Percentiles rank a stretch among this genome's conserved stretches.
These are phyloP conservation scores for Aleiodes sp. DNA, from an alignment of 1,140 invertebrate genomes.

Conservation along the genomic window DNA sequence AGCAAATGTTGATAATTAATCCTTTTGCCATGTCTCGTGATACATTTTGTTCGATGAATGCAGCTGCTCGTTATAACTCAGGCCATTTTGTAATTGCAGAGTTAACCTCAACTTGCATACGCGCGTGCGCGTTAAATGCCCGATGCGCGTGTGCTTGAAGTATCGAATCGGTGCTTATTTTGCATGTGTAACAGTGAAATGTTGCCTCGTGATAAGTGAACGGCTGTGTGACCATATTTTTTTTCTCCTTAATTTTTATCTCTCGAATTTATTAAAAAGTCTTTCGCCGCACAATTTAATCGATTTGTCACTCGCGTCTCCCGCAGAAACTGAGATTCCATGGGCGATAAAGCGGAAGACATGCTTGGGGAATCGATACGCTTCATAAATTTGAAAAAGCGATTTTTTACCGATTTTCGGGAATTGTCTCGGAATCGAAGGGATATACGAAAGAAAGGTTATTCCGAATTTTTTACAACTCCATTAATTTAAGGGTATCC, in stretches of 20 bases:
- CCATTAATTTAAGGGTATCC: too few species aligned
- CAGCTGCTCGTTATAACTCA: conserved; percentile 20
- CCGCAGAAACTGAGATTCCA: too few species aligned
- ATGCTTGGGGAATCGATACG: too few species aligned
- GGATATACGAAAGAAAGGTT: too few species aligned
- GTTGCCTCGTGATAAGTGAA: conserved; percentile 2
- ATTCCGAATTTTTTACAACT: too few species aligned
- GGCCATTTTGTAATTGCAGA: conserved; percentile 13
- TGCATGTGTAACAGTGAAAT: conserved; percentile 19
- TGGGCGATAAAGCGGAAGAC: too few species aligned
- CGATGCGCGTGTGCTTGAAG: conserved; percentile 3
- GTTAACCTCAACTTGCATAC: neutral
- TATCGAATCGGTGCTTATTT: neutral
- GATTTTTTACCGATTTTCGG: too few species aligned
- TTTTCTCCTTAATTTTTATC: neutral
- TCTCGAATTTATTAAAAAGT: neutral
- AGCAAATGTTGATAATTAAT: conserved; percentile 15
- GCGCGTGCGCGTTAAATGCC: conserved; percentile 8
- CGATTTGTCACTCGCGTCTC: too few species aligned
- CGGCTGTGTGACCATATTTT: conserved; percentile 14
- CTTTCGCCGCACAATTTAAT: too few species aligned
- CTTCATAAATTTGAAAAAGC: too few species aligned
- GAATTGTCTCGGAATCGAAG: too few species aligned
- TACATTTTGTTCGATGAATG: neutral
- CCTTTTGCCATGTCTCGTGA: conserved; percentile 14